Conservation (phyloP, 2,797 vertebrate genomes). For the Peromyscus attwateri region DNA sequence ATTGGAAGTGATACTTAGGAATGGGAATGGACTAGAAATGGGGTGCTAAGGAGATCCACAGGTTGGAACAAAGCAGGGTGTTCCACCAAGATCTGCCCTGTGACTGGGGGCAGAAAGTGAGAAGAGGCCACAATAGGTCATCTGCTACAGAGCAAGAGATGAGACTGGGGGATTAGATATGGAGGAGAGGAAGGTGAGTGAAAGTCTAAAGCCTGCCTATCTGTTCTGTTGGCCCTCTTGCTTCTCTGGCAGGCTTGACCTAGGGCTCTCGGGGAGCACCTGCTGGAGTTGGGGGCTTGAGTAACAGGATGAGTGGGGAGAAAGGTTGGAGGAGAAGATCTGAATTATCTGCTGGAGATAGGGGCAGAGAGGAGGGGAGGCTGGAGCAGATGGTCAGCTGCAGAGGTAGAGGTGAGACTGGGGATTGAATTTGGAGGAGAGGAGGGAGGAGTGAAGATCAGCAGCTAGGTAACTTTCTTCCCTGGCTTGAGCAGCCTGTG, state of each 20-base stretch:
- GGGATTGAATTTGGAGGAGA: neutral
- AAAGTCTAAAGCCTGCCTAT: neutral
- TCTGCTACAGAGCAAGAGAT: neutral
- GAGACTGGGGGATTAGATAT: neutral
- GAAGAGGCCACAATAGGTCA: neutral
- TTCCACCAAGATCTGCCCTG: neutral
- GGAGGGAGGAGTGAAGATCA: neutral
- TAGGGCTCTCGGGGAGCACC: neutral
- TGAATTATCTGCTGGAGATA: neutral
- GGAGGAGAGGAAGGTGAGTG: neutral
- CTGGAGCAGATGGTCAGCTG: neutral
- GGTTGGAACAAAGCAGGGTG: too few species aligned
- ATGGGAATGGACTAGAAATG: neutral
- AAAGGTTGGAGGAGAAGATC: neutral
- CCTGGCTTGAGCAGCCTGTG: neutral
- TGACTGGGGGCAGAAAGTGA: neutral
- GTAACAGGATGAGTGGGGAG: neutral
- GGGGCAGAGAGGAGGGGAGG: too few species aligned
- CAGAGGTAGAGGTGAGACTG: neutral
- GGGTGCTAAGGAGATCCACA: neutral
- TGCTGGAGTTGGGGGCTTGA: neutral
- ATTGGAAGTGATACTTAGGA: neutral
- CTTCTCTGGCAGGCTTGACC: neutral
- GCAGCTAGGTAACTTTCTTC: neutral
- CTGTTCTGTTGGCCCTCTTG: neutral